Evolutionary conservation across 1,140 invertebrate species (phyloP).

Genomic region (Mylabris phalerata): DNA sequence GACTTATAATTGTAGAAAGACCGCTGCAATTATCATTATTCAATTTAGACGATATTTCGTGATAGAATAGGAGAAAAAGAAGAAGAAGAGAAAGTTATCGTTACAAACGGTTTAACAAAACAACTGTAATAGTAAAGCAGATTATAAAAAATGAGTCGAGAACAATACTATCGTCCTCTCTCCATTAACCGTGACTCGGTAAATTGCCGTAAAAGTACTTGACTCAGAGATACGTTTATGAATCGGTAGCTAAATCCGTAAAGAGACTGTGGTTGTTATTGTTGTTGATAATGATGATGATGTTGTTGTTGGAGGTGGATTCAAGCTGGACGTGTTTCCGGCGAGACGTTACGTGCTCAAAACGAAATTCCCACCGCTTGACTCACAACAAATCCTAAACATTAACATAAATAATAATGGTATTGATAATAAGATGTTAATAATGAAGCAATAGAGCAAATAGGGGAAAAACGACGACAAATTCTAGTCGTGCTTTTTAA

Average conservation of each 20-base stretch:
- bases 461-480: not conserved
- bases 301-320: not conserved
- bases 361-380: constrained; percentile 15
- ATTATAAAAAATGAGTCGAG: too few relatives aligned
- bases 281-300: not conserved
- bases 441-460: constrained; percentile 1
- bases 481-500: not conserved
- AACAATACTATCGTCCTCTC: too few relatives aligned
- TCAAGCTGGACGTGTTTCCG: constrained; percentile 13
- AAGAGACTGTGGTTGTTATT: too few relatives aligned
- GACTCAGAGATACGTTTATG: constrained; percentile 7
- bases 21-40: too few relatives aligned
- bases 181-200: constrained; percentile 2
- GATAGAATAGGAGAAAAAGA: too few relatives aligned
- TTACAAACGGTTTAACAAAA: too few relatives aligned
- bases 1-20: too few relatives aligned
- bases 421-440: not conserved
- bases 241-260: constrained; percentile 6
- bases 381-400: not conserved
- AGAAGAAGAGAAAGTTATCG: too few relatives aligned
- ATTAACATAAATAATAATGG: not conserved
- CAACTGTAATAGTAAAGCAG: too few relatives aligned
- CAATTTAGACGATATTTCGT: too few relatives aligned
- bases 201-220: constrained; percentile 3
- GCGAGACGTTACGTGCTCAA: constrained; percentile 17